These are phyloP conservation scores for Octodon degus DNA, from an alignment of 2,113 vertebrate species.

Conservation along the genomic window DNA sequence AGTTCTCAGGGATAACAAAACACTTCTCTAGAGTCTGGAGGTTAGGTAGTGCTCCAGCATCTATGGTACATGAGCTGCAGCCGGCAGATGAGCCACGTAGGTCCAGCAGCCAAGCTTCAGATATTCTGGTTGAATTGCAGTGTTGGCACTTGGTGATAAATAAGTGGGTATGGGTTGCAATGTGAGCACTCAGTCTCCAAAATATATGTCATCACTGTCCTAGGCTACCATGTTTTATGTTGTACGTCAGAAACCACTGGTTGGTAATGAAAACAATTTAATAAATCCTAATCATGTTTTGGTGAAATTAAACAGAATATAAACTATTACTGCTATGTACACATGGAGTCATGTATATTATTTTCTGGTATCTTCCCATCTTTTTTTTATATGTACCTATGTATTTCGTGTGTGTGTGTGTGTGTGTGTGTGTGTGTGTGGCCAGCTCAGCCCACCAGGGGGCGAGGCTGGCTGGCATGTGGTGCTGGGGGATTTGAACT, in stretches of 20 bases:
- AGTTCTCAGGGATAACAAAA: not conserved
- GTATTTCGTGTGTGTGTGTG: no score
- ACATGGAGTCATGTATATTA: not conserved
- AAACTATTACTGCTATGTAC: not conserved
- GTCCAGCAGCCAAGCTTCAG: not conserved
- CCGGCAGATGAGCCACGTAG: not conserved
- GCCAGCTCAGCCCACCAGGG: no score
- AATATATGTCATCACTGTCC: not conserved
- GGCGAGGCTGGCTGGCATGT: no score
- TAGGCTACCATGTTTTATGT: not conserved
- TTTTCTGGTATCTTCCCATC: not conserved
- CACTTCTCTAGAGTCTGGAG: not conserved
- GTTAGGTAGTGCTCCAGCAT: not conserved
- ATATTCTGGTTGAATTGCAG: not conserved
- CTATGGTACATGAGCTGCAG: not conserved
- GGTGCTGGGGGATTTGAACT: no score
- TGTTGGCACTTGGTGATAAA: not conserved
- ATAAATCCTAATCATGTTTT: not conserved
- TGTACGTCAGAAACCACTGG: not conserved
- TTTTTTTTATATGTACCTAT: not conserved
- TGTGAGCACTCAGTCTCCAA: not conserved
- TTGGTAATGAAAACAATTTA: not conserved
- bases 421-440: no score
- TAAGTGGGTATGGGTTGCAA: not conserved
- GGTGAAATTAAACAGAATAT: conserved; percentile 7